Evolutionary conservation across 2,888 invertebrate genomes (phyloP), one percentile per base, ranked within the genome.

Genomic region (Stictocephala bisonia): DNA sequence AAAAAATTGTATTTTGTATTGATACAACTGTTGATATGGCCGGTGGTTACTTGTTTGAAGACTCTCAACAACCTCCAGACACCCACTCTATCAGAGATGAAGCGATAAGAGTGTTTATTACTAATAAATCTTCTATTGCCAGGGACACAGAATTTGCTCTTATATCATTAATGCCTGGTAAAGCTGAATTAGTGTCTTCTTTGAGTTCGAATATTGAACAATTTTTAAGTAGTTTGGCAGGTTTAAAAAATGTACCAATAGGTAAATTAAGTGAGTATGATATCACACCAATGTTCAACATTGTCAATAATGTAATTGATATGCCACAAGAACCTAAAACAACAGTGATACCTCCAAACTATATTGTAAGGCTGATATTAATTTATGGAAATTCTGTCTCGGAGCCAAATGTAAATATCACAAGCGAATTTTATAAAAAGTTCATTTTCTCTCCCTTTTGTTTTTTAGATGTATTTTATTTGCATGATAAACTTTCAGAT

Each of bases 401-500:
- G 11, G 22, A 9, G 1, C 60, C 60, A 9, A n/a, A 35, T 13
- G 35, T 60, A 20, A 60, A 60, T 20, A 20, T 13, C 13, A 40
- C n/a, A 2, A 40, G 40, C 22, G 22, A 31, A 13, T 60, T 40
- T 29, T 60, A 60, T 11, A 15, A 22, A 22, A 60, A 60, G 22
- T 60, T 35, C 2, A 18, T 60, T 2, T 6, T 1, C 7, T 60
- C 60, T 22, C 60, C 60, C 22, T 35, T 9, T 24, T 60, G 13
- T 35, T 18, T 35, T 20, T 22, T 60, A 15, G 60, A 60, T 40
- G 40, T 60, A 1, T 22, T 60, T 40, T 60, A 60, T 60, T 22
- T 60, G 20, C 60, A 60, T 27, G 60, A 60, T n/a, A 60, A 60
- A 35, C 60, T 1, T 13, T 60, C 60, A 20, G 60, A 60, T n/a